Base-by-base conservation (phyloP, 1,140 invertebrate species). In the Physella acuta region DNA sequence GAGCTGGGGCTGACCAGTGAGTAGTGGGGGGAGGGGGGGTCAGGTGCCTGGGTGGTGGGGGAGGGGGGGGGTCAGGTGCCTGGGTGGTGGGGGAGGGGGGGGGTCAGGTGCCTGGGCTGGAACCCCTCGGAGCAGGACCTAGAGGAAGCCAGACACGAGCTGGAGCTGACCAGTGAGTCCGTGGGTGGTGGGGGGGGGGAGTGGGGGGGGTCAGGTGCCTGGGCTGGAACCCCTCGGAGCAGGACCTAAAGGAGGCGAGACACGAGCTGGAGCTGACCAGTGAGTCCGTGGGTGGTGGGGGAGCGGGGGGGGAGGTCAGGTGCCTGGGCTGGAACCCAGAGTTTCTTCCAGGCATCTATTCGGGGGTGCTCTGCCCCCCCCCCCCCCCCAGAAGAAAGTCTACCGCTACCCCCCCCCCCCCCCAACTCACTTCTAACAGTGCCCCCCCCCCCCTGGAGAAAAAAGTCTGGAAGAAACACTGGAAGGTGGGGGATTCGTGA, bases 91-190 rank as follows among this genome's bases (percentile, higher is more conserved):
- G n/a, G n/a, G n/a, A n/a, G n/a, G n/a, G n/a, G n/a, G n/a, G n/a
- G n/a, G 56, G 65, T 81, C 17, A 59, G 78, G 0, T 77, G 74
- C 30, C 67, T 80, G 14, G 77, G 78, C 0, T 72, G 74, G 72
- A 80, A 80, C 68, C 78, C 78, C 2, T 78, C 78, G 52, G 76
- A 80, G 49, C 67, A 71, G 51, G 78, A 80, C 34, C 63, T 80
- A 24, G 76, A 76, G 51, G 78, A 80, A 55, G 76, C 76, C 3
- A 63, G 74, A 55, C 75, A 75, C 26, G 78, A 80, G 60, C 70
- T 80, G 26, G 78, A 80, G 30, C 71, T 75, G 20, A 71, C 69
- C 36, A 71, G 78, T 76, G 63, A 66, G 71, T 5, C 33, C 56
- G 17, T 59, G 56, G 17, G 20, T 8, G 33, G 4, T 8, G 20